A percentile compares a stretch with the other conserved stretches of the same genome.
These are phyloP conservation scores for Acanthosepion esculentum DNA, from an alignment of 2,888 invertebrate genomes.

Conservation along the genomic window DNA sequence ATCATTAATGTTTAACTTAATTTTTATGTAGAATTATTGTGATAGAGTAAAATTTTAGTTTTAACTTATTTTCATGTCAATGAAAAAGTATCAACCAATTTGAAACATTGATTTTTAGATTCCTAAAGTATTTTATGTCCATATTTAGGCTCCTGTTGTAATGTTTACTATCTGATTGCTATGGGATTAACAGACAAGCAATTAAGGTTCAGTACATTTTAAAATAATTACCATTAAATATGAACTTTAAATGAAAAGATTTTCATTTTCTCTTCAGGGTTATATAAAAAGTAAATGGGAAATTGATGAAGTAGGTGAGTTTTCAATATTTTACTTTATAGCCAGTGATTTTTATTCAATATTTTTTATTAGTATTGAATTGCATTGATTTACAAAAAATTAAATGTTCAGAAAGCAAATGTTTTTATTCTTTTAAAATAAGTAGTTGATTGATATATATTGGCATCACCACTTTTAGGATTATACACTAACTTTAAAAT, in stretches of 20 bases:
- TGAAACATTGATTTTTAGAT: background rate
- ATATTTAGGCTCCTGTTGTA: no score
- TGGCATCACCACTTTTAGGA: no score
- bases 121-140: background rate
- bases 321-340: background rate
- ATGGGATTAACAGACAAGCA: no score
- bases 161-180: no score
- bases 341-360: background rate
- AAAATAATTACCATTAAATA: background rate
- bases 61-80: background rate
- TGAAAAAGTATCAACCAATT: background rate
- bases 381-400: background rate
- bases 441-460: no score
- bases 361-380: no score
- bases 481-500: no score
- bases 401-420: background rate
- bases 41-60: no score
- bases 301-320: conserved; percentile 83
- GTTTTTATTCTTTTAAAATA: background rate
- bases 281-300: conserved; percentile 81
- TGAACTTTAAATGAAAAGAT: background rate
- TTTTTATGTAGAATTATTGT: no score
- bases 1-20: no score
- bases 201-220: background rate
- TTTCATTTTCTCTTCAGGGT: conserved; percentile 58